Evolutionary conservation across 2,888 invertebrate species (phyloP).

Genomic region (Allolobophora icterica): DNA sequence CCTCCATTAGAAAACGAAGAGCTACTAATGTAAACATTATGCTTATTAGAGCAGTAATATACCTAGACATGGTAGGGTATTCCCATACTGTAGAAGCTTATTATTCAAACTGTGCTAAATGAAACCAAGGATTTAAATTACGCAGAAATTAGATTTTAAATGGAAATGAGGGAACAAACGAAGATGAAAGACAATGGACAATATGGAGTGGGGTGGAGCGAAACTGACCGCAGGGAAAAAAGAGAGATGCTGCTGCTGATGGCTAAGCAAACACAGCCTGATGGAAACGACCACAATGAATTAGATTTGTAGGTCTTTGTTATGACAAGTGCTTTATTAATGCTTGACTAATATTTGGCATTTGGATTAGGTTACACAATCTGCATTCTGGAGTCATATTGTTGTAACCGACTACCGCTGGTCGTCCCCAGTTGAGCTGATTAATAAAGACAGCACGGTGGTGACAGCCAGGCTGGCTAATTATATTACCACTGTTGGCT

Average conservation of each 20-base stretch:
- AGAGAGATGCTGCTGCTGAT: neutral
- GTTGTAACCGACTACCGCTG: neutral
- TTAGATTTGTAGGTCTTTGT: neutral
- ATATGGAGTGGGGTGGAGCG: neutral
- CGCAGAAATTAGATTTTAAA: neutral
- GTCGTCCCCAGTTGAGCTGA: neutral
- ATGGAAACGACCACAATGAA: neutral
- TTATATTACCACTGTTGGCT: neutral
- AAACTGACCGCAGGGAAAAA: neutral
- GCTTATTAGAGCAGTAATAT: neutral
- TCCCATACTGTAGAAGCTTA: neutral
- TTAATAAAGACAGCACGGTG: neutral
- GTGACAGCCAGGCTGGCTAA: neutral
- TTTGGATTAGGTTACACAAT: slow-evolving; percentile 17
- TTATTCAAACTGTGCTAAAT: neutral
- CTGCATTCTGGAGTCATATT: neutral
- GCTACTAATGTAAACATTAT: neutral
- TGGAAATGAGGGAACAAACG: neutral
- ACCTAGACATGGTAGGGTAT: too few relatives aligned
- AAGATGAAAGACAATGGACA: neutral
- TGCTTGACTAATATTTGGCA: neutral
- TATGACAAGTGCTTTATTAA: slow-evolving; percentile 17
- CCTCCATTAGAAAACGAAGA: neutral
- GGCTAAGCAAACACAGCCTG: neutral
- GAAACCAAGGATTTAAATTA: neutral